phyloP scores from a whole-genome alignment of 2,797 vertebrate species.

The Catostomus latipinnis region DNA sequence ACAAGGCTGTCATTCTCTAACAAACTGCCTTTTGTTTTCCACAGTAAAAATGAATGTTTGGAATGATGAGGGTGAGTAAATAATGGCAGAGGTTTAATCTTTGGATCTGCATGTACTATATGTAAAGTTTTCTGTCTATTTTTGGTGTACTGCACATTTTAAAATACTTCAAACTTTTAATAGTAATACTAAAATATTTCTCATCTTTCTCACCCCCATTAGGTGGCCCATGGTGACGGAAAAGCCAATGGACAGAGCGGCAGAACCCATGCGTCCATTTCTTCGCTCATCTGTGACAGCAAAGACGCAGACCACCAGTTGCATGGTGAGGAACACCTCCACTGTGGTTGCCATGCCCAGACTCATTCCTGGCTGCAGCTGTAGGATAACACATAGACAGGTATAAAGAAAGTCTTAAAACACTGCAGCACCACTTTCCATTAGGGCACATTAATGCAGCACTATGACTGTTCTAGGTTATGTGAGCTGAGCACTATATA shows the following conservation, averaged over 20 bases:
- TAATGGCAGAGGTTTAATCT: no score
- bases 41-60: no score
- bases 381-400: conserved; percentile 1
- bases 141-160: background rate
- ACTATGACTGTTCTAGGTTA: background rate
- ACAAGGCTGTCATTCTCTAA: no score
- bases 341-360: conserved; percentile 89
- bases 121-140: background rate
- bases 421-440: background rate
- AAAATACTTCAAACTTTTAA: background rate
- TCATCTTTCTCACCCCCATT: conserved; percentile 85
- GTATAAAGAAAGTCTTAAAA: background rate
- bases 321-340: conserved; percentile 91
- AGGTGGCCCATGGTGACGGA: conserved; percentile 90
- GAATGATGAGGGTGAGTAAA: no score
- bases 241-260: conserved; percentile 89
- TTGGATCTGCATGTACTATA: no score
- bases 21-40: no score
- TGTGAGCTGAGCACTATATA: no score
- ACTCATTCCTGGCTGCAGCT: conserved; percentile 90
- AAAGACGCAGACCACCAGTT: conserved; percentile 89
- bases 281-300: conserved; percentile 90
- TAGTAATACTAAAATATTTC: background rate
- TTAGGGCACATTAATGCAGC: background rate
- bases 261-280: conserved; percentile 85